phyloP scores from a whole-genome alignment of 2,888 invertebrate species.

The Lacanobia oleracea region DNA sequence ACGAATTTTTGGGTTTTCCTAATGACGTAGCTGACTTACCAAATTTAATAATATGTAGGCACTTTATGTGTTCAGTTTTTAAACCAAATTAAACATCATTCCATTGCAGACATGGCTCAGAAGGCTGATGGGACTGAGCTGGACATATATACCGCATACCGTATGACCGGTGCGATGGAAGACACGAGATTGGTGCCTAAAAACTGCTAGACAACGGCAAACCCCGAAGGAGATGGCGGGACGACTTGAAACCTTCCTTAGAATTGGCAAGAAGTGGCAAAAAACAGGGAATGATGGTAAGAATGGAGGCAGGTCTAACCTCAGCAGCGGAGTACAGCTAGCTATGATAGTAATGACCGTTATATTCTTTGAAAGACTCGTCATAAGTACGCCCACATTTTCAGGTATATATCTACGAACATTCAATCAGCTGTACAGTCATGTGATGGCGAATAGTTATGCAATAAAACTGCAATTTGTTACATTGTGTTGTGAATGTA shows the following conservation, averaged over 20 bases:
- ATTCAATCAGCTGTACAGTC: not conserved
- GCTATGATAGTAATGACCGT: not conserved
- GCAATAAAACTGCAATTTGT: slow-evolving; percentile 52
- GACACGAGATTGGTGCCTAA: not conserved
- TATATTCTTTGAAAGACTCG: not conserved
- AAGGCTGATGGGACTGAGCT: not conserved
- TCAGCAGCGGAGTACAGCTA: not conserved
- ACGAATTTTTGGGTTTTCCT: slow-evolving; percentile 3
- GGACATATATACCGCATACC: not conserved
- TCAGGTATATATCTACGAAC: not conserved
- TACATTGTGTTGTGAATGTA: slow-evolving; percentile 32
- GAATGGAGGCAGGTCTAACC: no score
- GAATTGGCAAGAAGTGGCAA: no score
- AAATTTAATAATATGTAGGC: not conserved
- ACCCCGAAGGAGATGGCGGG: no score
- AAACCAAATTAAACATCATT: not conserved
- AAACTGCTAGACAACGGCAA: not conserved
- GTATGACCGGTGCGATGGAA: not conserved
- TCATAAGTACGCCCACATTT: slow-evolving; percentile 17
- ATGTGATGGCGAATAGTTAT: slow-evolving; percentile 23
- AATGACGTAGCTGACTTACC: not conserved
- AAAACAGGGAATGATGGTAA: no score
- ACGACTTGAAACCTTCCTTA: no score
- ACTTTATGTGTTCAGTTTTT: not conserved
- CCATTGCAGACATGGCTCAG: not conserved